Conservation (phyloP, 2,113 vertebrate species). For the Bos indicus region DNA sequence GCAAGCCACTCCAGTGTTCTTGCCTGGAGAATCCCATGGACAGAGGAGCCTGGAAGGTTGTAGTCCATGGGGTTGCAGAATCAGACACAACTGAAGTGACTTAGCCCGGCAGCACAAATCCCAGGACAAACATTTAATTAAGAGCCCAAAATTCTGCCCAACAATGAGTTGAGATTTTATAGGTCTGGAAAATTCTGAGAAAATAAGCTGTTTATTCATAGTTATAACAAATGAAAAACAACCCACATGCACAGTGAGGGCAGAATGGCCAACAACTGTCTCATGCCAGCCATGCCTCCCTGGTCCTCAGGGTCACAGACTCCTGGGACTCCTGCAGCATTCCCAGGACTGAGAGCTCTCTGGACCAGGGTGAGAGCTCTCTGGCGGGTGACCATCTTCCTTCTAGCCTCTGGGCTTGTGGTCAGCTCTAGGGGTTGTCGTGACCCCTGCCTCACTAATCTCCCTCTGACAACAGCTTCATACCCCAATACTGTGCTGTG, state of each 20-base stretch:
- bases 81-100: neutral
- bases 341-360: neutral
- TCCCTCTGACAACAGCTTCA: neutral
- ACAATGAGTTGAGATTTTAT: neutral
- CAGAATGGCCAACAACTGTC: neutral
- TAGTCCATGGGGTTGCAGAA: neutral
- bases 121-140: neutral
- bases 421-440: neutral
- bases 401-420: fast-evolving
- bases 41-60: neutral
- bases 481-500: fast-evolving
- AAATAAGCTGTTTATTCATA: neutral
- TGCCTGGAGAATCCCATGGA: neutral
- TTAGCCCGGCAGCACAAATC: neutral
- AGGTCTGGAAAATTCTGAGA: neutral
- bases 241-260: fast-evolving
- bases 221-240: neutral
- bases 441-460: neutral
- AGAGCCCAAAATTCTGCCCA: no score
- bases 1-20: neutral
- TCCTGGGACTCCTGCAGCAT: neutral
- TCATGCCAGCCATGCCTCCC: fast-evolving
- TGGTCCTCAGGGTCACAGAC: neutral
- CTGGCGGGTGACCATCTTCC: fast-evolving
- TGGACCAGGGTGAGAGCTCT: neutral